Evolutionary conservation across 2,113 vertebrate species (phyloP).

Genomic region (Symphodus melops): DNA sequence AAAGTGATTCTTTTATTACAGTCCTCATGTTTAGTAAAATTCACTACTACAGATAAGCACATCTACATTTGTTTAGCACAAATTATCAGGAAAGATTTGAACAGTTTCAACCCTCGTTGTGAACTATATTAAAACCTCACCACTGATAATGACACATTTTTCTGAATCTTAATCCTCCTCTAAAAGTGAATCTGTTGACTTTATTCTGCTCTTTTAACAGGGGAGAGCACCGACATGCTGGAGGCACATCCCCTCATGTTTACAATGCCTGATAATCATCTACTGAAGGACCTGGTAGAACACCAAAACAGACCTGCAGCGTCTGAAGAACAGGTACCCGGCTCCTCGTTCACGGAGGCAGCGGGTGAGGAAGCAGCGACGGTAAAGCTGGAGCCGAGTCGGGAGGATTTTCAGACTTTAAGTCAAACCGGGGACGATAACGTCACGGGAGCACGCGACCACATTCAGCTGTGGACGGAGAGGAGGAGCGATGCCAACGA

Average conservation of each 20-base stretch:
- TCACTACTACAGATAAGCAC: too few species aligned
- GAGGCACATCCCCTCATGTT: constrained; percentile 55
- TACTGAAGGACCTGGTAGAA: constrained; percentile 27
- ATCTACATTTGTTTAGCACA: too few species aligned
- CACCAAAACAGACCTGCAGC: background rate
- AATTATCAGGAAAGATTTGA: too few species aligned
- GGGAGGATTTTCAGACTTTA: constrained; percentile 13
- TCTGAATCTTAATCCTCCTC: too few species aligned
- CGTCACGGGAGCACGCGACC: background rate
- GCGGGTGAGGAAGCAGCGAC: background rate
- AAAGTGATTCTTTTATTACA: too few species aligned
- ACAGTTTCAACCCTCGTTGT: too few species aligned
- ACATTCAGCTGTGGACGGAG: constrained; percentile 48
- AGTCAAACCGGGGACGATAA: background rate
- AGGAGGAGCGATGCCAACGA: background rate
- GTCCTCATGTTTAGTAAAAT: too few species aligned
- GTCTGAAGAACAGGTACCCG: constrained; percentile 25
- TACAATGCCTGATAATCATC: constrained; percentile 18
- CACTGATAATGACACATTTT: too few species aligned
- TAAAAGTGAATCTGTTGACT: background rate
- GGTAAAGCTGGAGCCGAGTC: constrained; percentile 55
- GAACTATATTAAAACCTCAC: too few species aligned
- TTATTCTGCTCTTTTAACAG: constrained; percentile 30
- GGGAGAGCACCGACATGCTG: constrained; percentile 50
- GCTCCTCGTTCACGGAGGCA: background rate